Base-by-base conservation (phyloP, 1,140 invertebrate genomes). In the Caenorhabditis inopinata region DNA sequence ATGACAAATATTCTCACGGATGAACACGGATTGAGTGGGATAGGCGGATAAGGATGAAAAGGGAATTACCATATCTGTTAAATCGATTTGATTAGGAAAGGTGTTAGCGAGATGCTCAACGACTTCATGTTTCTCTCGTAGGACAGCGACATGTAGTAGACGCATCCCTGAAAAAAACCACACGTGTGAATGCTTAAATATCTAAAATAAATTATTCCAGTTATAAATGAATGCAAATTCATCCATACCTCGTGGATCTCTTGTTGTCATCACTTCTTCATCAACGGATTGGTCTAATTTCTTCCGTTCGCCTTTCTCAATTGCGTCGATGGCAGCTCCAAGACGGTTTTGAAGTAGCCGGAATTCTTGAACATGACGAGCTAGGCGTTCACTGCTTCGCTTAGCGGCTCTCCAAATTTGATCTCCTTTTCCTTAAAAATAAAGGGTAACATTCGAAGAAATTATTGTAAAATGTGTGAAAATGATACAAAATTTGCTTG, bases 101-200 rank as follows among this genome's bases (percentile, higher is more conserved):
- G 79, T 47, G 12, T 62, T 46, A 4, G 86, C 86, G 4, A 87
- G 45, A 62, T 81, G 68, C 53, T 87, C 86, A 18, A 85, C 84
- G 18, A 87, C 85, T 77, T 87, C 86, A 76, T 87, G 86, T 32
- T 85, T 82, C 68, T 87, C 86, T 58, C 84, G 82, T 45, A 87
- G 51, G 4, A 87, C 86, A 5, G 86, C 85, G 42, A 85, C 46
- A 78, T 88, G 87, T 18, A 87, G 78, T 4, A 86, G 53, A 14
- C 85, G 79, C 29, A 88, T 81, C 18, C 86, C 86, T 88, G 38
- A 29, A 77, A 25, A 38, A 46, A 38, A 62, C 16, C 38, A 47
- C 4, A 48, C 23, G 11, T n/a, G 18, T 32, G 32, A n/a, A 48
- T 7, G 23, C 18, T 58, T 27, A 23, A 11, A 80, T 35, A n/a